A percentile compares a stretch with the other conserved stretches of the same genome.
These are phyloP conservation scores for Dicyrtoma fusca DNA, from an alignment of 2,888 invertebrate genomes.

Conservation along the genomic window DNA sequence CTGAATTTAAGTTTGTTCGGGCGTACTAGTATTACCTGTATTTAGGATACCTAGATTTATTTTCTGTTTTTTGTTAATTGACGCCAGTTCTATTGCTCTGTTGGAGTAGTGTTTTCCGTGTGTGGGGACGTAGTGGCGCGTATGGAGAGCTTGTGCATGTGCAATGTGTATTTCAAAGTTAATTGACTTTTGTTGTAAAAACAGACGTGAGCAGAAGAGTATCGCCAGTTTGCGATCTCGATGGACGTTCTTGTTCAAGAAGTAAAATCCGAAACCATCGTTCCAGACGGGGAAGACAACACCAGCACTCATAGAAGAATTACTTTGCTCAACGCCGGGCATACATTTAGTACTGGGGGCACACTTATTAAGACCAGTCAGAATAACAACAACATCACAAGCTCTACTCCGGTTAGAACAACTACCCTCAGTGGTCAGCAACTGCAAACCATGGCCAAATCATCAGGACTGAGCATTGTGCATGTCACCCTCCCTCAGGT, in stretches of 20 bases:
- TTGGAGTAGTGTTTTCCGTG: too few species aligned
- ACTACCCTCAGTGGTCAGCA: conserved; percentile 51
- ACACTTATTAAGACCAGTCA: conserved; percentile 28
- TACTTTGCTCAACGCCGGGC: conserved; percentile 16
- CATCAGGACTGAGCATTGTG: conserved; percentile 75
- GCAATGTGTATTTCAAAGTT: not conserved
- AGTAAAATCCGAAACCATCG: conserved; percentile 48
- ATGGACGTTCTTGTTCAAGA: conserved; percentile 56
- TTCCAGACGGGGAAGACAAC: conserved; percentile 24
- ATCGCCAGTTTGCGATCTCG: conserved; percentile 49
- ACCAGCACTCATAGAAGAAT: conserved; percentile 22
- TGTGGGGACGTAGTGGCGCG: too few species aligned
- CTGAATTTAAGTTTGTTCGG: too few species aligned
- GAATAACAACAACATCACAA: conserved; percentile 25
- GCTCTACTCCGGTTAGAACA: conserved; percentile 52
- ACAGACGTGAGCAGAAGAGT: conserved; percentile 28
- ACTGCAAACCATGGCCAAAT: conserved; percentile 57
- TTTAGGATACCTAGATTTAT: too few species aligned
- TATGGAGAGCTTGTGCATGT: not conserved
- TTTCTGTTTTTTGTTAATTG: too few species aligned
- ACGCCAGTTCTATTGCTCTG: too few species aligned
- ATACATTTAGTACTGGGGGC: not conserved
- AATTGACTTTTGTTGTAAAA: not conserved
- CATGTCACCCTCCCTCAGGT: conserved; percentile 74
- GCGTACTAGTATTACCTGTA: too few species aligned